A percentile compares a stretch with the other conserved stretches of the same genome.
Conservation (phyloP, 2,113 vertebrate genomes). For the Genyomyrus donnyi region DNA sequence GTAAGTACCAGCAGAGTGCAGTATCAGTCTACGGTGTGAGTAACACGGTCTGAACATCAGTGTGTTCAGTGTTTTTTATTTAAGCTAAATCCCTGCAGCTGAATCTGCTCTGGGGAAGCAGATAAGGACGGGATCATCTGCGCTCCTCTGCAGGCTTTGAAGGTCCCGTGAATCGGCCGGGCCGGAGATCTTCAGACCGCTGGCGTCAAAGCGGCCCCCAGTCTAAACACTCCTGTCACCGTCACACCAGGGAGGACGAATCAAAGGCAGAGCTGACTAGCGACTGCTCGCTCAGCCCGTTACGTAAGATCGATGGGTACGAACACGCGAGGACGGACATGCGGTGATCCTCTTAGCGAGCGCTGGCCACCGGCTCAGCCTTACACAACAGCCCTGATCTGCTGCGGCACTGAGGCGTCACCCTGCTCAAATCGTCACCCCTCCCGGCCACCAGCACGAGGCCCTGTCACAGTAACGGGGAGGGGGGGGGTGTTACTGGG, state of each 20-base stretch:
- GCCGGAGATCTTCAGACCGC: neutral
- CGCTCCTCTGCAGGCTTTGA: neutral
- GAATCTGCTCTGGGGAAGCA: neutral
- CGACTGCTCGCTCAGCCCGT: slow-evolving; percentile 17
- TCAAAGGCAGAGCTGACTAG: slow-evolving; percentile 20
- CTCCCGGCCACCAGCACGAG: neutral
- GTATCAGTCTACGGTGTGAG: neutral
- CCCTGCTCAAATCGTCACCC: slow-evolving; percentile 18
- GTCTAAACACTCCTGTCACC: neutral
- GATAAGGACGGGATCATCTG: neutral
- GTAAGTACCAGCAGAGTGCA: neutral
- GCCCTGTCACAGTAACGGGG: neutral
- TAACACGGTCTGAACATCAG: neutral
- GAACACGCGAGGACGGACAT: slow-evolving; percentile 19
- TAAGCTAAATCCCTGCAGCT: neutral
- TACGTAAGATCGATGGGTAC: slow-evolving; percentile 33
- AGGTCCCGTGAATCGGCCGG: neutral
- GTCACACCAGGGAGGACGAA: neutral
- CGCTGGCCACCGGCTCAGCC: slow-evolving; percentile 22
- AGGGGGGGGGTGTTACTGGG: neutral
- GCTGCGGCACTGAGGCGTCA: slow-evolving; percentile 10
- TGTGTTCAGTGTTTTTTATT: neutral
- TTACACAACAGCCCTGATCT: slow-evolving; percentile 38
- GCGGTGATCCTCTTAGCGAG: slow-evolving; percentile 40
- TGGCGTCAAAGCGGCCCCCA: neutral